phyloP scores from a whole-genome alignment of 2,113 vertebrate genomes.

The Leucosticte australis region DNA sequence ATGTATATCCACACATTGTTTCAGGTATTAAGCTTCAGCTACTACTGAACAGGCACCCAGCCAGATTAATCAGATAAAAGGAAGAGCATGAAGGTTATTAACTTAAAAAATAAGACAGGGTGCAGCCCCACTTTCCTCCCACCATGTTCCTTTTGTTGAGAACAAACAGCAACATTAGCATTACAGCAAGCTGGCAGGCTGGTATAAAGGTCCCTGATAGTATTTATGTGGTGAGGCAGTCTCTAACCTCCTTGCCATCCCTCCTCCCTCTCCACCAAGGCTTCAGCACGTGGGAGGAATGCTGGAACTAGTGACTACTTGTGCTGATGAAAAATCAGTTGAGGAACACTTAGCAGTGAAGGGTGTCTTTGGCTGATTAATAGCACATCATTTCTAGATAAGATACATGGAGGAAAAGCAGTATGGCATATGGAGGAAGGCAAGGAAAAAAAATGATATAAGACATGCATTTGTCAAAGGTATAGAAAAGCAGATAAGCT shows the following conservation, averaged over 20 bases:
- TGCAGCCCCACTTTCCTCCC: neutral
- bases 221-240: conserved; percentile 25
- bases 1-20: neutral
- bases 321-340: conserved; percentile 66
- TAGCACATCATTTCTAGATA: conserved; percentile 64
- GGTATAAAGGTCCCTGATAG: conserved; percentile 60
- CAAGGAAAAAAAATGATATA: conserved; percentile 60
- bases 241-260: neutral
- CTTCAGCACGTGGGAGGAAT: conserved; percentile 64
- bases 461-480: conserved; percentile 63
- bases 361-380: conserved; percentile 70
- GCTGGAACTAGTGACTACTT: conserved; percentile 73
- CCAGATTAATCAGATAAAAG: conserved; percentile 17
- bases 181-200: conserved; percentile 12
- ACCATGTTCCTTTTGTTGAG: neutral
- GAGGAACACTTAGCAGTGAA: conserved; percentile 61
- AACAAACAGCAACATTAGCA: neutral
- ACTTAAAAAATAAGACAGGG: neutral
- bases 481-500: conserved; percentile 55
- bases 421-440: neutral
- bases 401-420: conserved; percentile 56
- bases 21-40: conserved; percentile 1
- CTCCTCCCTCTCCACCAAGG: neutral
- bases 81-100: conserved; percentile 20
- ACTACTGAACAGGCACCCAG: conserved; percentile 14